Conservation (phyloP, 23 tunicate genomes). For the Ciona savignyi region DNA sequence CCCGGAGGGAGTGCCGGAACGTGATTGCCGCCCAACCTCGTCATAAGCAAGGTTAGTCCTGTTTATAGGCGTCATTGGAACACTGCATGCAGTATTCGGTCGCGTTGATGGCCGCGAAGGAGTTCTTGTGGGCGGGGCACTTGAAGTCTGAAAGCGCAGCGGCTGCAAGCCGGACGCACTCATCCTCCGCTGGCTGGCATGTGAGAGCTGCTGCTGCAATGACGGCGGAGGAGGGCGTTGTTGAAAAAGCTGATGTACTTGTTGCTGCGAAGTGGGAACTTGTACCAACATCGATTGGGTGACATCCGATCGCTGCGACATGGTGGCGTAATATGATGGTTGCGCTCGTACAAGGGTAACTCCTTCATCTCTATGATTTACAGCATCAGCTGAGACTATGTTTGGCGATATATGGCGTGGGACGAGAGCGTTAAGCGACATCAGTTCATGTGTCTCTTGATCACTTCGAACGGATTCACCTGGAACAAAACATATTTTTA, state of each 20-base stretch:
- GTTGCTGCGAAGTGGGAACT: background rate
- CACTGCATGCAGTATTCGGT: constrained; percentile 36
- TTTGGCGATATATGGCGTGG: constrained; percentile 1
- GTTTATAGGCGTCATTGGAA: constrained; percentile 17
- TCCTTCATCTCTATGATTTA: background rate
- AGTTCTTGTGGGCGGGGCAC: constrained; percentile 12
- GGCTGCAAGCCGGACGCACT: background rate
- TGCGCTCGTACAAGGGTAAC: constrained; percentile 2
- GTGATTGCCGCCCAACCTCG: too few relatives aligned
- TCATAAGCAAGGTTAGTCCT: too few relatives aligned
- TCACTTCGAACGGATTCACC: constrained; percentile 63
- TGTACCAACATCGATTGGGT: background rate
- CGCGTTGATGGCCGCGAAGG: constrained; percentile 30
- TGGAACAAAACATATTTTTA: background rate
- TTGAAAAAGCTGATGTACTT: background rate
- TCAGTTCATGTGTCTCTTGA: constrained; percentile 24
- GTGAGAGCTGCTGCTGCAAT: background rate
- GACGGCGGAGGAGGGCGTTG: background rate
- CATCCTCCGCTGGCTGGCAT: background rate
- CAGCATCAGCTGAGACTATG: background rate
- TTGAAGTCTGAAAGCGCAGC: constrained; percentile 2
- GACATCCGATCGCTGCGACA: too few relatives aligned
- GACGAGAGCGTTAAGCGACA: background rate
- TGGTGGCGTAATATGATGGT: too few relatives aligned
- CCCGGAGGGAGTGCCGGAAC: too few relatives aligned